phyloP scores from a whole-genome alignment of 2,888 invertebrate genomes.

The Andrena dorsata region DNA sequence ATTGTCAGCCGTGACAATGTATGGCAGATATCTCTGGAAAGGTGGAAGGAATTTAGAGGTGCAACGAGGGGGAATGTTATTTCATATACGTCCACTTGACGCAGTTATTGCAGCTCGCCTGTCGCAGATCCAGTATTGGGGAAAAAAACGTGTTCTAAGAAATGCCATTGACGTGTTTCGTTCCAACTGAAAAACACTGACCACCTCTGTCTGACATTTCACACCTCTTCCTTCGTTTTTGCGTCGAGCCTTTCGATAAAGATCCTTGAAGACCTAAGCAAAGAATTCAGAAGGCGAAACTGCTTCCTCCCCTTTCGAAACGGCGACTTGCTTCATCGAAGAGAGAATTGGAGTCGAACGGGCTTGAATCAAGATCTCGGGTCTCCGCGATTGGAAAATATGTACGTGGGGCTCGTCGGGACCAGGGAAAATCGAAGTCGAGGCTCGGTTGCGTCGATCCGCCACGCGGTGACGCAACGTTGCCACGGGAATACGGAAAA shows the following conservation, averaged over 20 bases:
- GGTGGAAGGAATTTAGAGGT: background rate
- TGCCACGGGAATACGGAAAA: slow-evolving; percentile 2
- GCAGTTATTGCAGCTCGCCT: background rate
- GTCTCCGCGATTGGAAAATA: background rate
- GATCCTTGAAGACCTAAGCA: slow-evolving; percentile 14
- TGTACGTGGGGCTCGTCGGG: background rate
- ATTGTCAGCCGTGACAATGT: background rate
- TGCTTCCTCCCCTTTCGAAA: background rate
- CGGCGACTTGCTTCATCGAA: slow-evolving; percentile 3
- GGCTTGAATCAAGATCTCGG: background rate
- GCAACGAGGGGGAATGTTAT: background rate
- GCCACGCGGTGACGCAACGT: slow-evolving; percentile 12
- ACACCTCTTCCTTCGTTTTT: background rate
- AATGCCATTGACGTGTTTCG: no score
- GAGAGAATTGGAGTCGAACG: background rate
- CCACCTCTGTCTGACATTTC: slow-evolving; percentile 21
- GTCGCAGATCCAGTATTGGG: background rate
- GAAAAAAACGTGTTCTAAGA: background rate
- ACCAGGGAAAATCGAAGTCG: slow-evolving; percentile 19
- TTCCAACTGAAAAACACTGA: background rate
- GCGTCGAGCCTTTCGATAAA: background rate
- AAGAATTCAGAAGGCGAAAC: slow-evolving; percentile 17
- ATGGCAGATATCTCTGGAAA: background rate
- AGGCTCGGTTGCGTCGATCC: background rate
- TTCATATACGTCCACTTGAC: background rate